Evolutionary conservation across 2,888 invertebrate species (phyloP).

Genomic region (Pheosia tremula): DNA sequence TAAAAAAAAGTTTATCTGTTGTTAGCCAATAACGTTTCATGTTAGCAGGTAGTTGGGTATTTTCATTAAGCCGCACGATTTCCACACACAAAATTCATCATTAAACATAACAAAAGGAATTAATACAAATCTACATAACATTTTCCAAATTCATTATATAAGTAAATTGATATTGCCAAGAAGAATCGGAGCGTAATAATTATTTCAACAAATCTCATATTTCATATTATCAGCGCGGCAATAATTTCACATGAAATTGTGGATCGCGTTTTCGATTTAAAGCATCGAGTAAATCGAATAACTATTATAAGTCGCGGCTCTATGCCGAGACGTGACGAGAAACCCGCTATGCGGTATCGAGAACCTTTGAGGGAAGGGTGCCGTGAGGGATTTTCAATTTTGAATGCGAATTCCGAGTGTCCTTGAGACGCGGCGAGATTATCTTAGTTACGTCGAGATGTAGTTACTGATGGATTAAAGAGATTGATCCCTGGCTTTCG

Average conservation of each 20-base stretch:
- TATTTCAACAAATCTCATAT: not conserved
- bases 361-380: slow-evolving; percentile 45
- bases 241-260: slow-evolving; percentile 1
- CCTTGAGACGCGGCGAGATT: slow-evolving; percentile 46
- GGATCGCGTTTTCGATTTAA: slow-evolving; percentile 5
- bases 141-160: not conserved
- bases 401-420: slow-evolving; percentile 48
- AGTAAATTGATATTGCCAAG: not conserved
- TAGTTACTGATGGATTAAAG: slow-evolving; percentile 29
- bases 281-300: slow-evolving; percentile 22
- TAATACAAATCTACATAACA: not conserved
- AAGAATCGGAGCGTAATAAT: not conserved
- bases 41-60: too few species aligned
- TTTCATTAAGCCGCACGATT: too few species aligned
- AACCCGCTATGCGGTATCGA: slow-evolving; percentile 38
- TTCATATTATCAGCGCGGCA: not conserved
- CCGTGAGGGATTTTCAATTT: slow-evolving; percentile 47
- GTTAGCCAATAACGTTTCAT: too few species aligned
- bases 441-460: slow-evolving; percentile 25
- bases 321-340: slow-evolving; percentile 50
- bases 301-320: slow-evolving; percentile 31
- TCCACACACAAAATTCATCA: too few species aligned
- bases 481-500: slow-evolving; percentile 8
- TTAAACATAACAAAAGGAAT: not conserved
- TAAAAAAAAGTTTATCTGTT: not conserved